Base-by-base conservation (phyloP, 2,797 vertebrate genomes). In the Poliocrania exsul region DNA sequence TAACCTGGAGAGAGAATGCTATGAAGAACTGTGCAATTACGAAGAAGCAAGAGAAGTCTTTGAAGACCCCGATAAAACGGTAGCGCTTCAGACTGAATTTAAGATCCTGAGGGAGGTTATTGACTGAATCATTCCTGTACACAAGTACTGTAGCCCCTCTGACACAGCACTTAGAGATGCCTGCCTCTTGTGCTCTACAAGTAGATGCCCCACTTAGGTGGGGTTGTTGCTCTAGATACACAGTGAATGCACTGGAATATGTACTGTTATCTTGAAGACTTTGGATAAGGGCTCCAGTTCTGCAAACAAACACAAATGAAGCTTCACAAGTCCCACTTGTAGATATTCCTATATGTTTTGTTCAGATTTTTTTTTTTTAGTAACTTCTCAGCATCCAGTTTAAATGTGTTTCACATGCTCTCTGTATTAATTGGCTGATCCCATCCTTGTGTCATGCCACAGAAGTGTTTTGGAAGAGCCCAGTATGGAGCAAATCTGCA, bases 41-140 rank as follows among this genome's bases (percentile, higher is more conserved):
- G 99, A 99, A 94, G 99, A 99, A 96, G 99, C 99, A 1, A 98
- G 99, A 90, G 99, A 99, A 97, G 66, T 99, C 86, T 99, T 99
- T 96, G 98, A 99, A 96, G 98, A 99, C 97, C 90, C 97, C 65
- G 96, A 97, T 20, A 91, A 93, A 64, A 99, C 98, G 98, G 99
- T 99, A 98, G 91, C 72, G 88, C 31, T 57, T 90, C 81, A 86
- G 74, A 67, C 11, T 79, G 35, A 53, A 10, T 86, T 86, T 61
- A 69, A 71, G 67, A 46, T 42, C 84, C 24, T 70, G 53, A 24
- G 79, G 62, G 57, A 81, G 23, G 6, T 29, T 84, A 42, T 18
- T 53, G 58, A 58, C 40, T 46, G 33, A 80, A 64, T 38, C 16
- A 60, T 86, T 46, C 14, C 10, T 78, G 25, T 18, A 50, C 53